A percentile compares a stretch with the other conserved stretches of the same genome.
phyloP scores from a whole-genome alignment of 2,888 invertebrate genomes.

The Oscheius sp. region DNA sequence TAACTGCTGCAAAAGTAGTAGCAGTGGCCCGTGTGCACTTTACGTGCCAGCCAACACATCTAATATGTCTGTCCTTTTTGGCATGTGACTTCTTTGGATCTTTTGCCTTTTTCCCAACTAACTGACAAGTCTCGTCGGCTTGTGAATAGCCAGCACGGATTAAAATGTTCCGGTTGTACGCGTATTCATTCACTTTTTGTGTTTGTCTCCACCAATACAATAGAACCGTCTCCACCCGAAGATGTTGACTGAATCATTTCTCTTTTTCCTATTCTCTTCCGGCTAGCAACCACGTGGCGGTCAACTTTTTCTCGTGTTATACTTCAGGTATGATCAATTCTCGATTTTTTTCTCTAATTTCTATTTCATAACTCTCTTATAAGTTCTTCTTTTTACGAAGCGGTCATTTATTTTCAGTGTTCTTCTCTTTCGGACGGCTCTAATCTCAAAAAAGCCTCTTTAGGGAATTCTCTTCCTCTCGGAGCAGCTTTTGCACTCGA shows the following conservation, averaged over 20 bases:
- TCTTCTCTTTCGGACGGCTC: not conserved
- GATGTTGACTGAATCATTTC: slow-evolving; percentile 15
- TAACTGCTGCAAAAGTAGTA: too few species aligned
- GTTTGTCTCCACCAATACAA: slow-evolving; percentile 20
- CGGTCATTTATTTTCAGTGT: not conserved
- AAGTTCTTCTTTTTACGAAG: not conserved
- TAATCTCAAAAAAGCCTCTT: slow-evolving; percentile 13
- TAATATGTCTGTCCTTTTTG: too few species aligned
- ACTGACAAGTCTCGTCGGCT: too few species aligned
- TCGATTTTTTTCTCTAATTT: not conserved
- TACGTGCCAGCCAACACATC: too few species aligned
- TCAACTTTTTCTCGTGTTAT: not conserved
- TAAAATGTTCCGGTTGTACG: slow-evolving; percentile 10
- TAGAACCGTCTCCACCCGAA: slow-evolving; percentile 1
- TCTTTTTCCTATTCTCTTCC: not conserved
- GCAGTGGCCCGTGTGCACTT: too few species aligned
- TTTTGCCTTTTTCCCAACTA: too few species aligned
- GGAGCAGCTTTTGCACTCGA: not conserved
- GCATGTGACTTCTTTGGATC: too few species aligned
- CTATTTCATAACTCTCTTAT: not conserved
- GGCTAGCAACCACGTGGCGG: slow-evolving; percentile 10
- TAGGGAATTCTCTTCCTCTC: slow-evolving; percentile 13
- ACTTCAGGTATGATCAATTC: not conserved
- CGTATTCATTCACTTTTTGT: slow-evolving; percentile 27
- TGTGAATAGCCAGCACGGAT: too few species aligned